These are phyloP conservation scores for Saiga tatarica DNA, from an alignment of 2,113 vertebrate species.

Conservation along the genomic window DNA sequence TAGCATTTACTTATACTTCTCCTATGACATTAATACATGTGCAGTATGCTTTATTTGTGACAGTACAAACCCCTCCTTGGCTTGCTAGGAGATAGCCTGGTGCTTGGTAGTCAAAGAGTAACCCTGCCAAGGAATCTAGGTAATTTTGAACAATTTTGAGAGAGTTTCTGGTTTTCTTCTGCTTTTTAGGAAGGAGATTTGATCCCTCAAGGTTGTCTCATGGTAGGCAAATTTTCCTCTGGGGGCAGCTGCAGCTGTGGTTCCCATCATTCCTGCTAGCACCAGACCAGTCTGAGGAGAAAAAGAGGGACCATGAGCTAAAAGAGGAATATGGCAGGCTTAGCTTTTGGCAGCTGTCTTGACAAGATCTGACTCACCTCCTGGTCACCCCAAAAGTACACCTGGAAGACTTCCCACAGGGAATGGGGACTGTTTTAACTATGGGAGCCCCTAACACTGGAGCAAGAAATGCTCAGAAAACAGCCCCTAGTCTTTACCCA, in stretches of 20 bases:
- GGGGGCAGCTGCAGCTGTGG: neutral
- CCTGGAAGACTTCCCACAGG: neutral
- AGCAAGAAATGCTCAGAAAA: neutral
- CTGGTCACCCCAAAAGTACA: neutral
- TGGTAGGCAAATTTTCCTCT: neutral
- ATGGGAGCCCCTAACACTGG: neutral
- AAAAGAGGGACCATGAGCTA: neutral
- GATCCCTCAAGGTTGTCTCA: neutral
- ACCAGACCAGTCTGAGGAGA: neutral
- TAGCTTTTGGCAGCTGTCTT: neutral
- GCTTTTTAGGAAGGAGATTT: neutral
- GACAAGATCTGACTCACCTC: neutral
- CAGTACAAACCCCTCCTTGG: neutral
- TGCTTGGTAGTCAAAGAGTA: neutral
- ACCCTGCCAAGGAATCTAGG: neutral
- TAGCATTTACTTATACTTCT: neutral
- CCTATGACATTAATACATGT: neutral
- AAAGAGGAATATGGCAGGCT: neutral
- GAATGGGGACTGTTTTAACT: neutral
- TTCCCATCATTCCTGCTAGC: neutral
- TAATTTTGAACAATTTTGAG: neutral
- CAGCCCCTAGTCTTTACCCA: neutral
- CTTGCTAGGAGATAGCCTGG: neutral
- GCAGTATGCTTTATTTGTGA: neutral
- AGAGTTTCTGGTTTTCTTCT: neutral